Conservation (phyloP, 2,888 invertebrate genomes). For the Hedychridium roseum region DNA sequence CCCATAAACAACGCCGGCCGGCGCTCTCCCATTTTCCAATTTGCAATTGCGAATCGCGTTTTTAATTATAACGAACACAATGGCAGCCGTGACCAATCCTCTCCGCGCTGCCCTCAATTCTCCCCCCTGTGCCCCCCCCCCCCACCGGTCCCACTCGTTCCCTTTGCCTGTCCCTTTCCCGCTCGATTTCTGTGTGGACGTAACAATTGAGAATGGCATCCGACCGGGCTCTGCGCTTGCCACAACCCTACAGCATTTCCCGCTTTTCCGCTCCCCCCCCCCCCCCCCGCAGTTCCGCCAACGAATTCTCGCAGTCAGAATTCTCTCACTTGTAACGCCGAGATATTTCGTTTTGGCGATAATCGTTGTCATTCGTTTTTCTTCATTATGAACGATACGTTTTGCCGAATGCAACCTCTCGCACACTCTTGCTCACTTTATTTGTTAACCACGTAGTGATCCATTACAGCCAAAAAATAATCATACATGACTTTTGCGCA, state of each 20-base stretch:
- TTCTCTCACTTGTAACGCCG: conserved; percentile 30
- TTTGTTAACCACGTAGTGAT: no score
- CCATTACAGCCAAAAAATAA: no score
- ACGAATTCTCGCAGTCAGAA: conserved; percentile 8
- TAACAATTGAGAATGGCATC: conserved; percentile 58
- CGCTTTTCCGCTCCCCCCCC: conserved; percentile 31
- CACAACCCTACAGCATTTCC: no score
- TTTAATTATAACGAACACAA: conserved; percentile 65
- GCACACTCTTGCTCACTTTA: conserved; percentile 17
- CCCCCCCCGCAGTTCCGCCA: conserved; percentile 12
- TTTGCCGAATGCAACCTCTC: no score
- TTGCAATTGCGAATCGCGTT: conserved; percentile 64
- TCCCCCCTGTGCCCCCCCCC: conserved; percentile 9
- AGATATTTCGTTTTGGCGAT: conserved; percentile 61
- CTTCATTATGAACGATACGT: no score
- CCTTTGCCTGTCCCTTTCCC: conserved; percentile 10
- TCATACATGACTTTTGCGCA: no score
- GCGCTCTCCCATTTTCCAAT: conserved; percentile 61
- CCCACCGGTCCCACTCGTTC: conserved; percentile 18
- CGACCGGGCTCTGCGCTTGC: conserved; percentile 43
- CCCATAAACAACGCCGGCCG: conserved; percentile 58
- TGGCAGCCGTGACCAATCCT: conserved; percentile 45
- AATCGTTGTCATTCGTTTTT: conserved; percentile 60
- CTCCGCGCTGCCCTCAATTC: conserved; percentile 13
- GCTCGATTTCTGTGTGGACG: conserved; percentile 22